Base-by-base conservation (phyloP, 2,888 invertebrate genomes). In the Noctua janthe region DNA sequence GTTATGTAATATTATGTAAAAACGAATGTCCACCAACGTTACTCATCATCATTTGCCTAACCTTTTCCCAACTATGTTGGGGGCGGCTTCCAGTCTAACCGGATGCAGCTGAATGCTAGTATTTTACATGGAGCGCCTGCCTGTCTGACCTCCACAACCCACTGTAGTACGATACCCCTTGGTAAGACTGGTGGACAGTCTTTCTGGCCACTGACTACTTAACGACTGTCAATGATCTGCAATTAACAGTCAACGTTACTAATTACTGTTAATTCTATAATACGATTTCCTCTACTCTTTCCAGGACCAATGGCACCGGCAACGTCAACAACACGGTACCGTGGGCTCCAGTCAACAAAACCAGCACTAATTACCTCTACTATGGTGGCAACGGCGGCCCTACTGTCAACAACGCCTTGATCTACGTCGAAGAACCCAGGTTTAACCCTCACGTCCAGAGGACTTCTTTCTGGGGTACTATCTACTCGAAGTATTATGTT, bases 391-490 rank as follows among this genome's bases (percentile, higher is more conserved):
- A 89, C n/a, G 83, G 87, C 11, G 62, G 64, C 2, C 71, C 80
- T 7, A 71, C 75, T 23, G 7, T 66, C 51, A 88, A 81, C 80
- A 79, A 82, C 35, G 69, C 78, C 6, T 29, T 81, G 0, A 82
- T 84, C n/a, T 84, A 81, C 74, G 69, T 78, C 0, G 93, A 94
- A 75, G 84, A 88, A 17, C 23, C 83, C 3, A 91, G 90, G 67
- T 84, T 89, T 11, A 91, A 93, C 84, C 95, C 95, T 1, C 94
- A 95, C 56, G 76, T 88, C 0, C 84, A 90, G 35, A 88, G 92
- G 0, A 94, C 93, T 89, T 80, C 81, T 0, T 92, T 94, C 85
- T 95, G 95, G 95, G 88, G 90, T 66, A 86, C 85, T 49, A 82
- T 94, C 17, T 93, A 94, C 78, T 47, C 80, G 3, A 86, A 83